Conservation (phyloP, 1,140 invertebrate genomes). For the Helicoverpa zea region DNA sequence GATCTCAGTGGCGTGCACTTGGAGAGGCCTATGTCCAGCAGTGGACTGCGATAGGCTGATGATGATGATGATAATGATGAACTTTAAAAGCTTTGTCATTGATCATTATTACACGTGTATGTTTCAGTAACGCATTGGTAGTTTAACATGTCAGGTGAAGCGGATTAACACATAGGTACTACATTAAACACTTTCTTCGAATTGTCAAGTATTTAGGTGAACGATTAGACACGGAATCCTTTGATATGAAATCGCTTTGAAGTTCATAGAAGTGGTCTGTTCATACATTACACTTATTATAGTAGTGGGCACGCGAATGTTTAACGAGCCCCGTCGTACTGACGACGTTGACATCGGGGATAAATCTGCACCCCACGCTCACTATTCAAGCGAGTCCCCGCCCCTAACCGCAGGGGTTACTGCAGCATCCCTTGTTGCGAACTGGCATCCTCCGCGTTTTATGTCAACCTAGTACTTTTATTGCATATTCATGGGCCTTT, state of each 20-base stretch:
- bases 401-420: slow-evolving; percentile 67
- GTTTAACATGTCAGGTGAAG: background rate
- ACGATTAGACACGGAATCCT: slow-evolving; percentile 6
- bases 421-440: slow-evolving; percentile 77
- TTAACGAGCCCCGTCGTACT: slow-evolving; percentile 40
- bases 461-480: slow-evolving; percentile 79
- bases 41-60: no score
- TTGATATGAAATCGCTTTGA: background rate
- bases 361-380: slow-evolving; percentile 58
- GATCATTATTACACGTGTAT: no score
- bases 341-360: slow-evolving; percentile 49
- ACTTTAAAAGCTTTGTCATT: no score
- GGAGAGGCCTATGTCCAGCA: no score
- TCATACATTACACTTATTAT: slow-evolving; percentile 23
- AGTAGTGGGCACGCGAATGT: slow-evolving; percentile 45
- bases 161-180: no score
- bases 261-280: background rate
- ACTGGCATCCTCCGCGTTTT: slow-evolving; percentile 62
- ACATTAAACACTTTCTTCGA: background rate
- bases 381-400: slow-evolving; percentile 52
- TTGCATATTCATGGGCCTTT: slow-evolving; percentile 77
- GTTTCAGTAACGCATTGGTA: background rate
- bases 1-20: no score
- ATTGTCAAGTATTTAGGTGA: background rate
- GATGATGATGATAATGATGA: no score